Evolutionary conservation across 2,888 invertebrate species (phyloP).

Genomic region (Yponomeuta evonymella): DNA sequence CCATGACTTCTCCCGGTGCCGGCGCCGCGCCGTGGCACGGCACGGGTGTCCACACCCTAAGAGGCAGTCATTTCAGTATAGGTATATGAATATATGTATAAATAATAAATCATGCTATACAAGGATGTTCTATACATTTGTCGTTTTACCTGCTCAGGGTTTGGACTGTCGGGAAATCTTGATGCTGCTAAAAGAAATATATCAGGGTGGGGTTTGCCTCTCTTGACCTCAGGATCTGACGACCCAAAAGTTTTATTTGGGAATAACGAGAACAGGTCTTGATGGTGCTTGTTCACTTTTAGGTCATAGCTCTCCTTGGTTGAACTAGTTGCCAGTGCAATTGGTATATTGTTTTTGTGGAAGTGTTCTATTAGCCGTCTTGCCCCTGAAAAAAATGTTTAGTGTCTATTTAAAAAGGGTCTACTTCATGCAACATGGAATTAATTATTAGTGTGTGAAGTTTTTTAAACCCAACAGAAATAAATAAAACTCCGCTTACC

Average conservation of each 20-base stretch:
- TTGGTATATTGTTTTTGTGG: slow-evolving; percentile 81
- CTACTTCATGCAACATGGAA: too few species aligned
- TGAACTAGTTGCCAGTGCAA: slow-evolving; percentile 93
- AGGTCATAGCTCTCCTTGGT: slow-evolving; percentile 81
- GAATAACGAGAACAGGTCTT: slow-evolving; percentile 80
- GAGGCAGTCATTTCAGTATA: too few species aligned
- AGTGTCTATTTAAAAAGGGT: not conserved
- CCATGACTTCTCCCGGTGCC: too few species aligned
- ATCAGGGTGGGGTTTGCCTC: slow-evolving; percentile 92
- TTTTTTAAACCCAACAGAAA: not conserved
- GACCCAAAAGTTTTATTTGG: slow-evolving; percentile 86
- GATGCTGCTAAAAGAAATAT: slow-evolving; percentile 86
- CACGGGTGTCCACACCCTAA: too few species aligned
- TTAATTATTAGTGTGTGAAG: not conserved
- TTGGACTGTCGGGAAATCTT: slow-evolving; percentile 81
- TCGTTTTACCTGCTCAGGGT: slow-evolving; percentile 63
- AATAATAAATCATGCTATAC: too few species aligned
- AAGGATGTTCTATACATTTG: too few species aligned
- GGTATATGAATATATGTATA: too few species aligned
- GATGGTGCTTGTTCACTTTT: slow-evolving; percentile 78
- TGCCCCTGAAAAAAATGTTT: slow-evolving; percentile 77
- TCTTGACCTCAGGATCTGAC: slow-evolving; percentile 88
- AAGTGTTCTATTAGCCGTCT: slow-evolving; percentile 85
- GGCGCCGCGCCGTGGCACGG: too few species aligned
- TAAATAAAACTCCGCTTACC: slow-evolving; percentile 20